Base-by-base conservation (phyloP, 2,888 invertebrate species). In the Harpalus rubripes region DNA sequence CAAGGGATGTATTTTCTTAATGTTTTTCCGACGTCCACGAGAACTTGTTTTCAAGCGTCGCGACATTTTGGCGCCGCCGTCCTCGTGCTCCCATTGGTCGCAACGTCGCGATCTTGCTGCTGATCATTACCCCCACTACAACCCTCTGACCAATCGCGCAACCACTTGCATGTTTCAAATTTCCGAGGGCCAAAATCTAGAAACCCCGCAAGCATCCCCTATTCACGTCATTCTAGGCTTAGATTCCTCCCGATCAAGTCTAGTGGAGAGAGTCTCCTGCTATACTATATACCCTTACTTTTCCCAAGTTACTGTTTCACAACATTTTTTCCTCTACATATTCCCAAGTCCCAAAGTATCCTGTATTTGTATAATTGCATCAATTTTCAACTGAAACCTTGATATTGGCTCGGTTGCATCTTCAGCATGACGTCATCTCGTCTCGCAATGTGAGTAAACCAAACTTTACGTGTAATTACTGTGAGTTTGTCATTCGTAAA, bases 1-100 rank as follows among this genome's bases (percentile, higher is more conserved):
- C 61, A 41, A 58, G 78, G 84, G 78, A 65, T 78, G 84, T 76
- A 84, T 84, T 72, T 84, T 84, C 84, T 84, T 84, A 84, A 84
- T 84, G 84, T 84, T 84, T 84, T 84, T 78, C 76, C 84, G 56
- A 65, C 84, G 41, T 39, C 61, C 76, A 78, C 52, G 72, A 18
- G 52, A 63, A 78, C 78, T 78, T 84, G 84, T 84, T 84, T 91
- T 91, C 89, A 89, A 90, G 89, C 88, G 90, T 88, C 90, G 90
- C 91, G 91, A 90, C 91, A 89, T 87, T 89, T 90, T 89, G 91
- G 90, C 91, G 91, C 91, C 90, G 88, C 87, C 87, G 86, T 87
- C 85, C 86, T 72, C 84, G 63, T 78, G 80, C 86, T 87, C 85
- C 86, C 87, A 88, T 89, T 88, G 88, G 88, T 72, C 61, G 72